Conservation (phyloP, 1,140 invertebrate genomes). For the Aphaenogaster ashmeadi region DNA sequence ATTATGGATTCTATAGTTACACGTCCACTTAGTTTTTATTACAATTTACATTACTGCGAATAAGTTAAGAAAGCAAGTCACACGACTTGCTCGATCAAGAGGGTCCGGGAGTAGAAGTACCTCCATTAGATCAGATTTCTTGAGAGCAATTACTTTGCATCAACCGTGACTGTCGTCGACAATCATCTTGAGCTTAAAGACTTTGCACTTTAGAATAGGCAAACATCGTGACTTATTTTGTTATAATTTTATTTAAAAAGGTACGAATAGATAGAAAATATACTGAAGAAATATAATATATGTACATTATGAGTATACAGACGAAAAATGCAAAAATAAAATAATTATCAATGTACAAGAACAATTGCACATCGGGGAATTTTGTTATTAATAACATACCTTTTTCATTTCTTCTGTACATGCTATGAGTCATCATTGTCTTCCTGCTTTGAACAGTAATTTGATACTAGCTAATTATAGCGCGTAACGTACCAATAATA, state of each 20-base stretch:
- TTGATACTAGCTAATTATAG: conserved; percentile 4
- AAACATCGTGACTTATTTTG: not conserved
- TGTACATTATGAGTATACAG: not conserved
- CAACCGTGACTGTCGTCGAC: not conserved
- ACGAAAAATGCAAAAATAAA: not conserved
- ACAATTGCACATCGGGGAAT: not conserved
- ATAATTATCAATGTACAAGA: not conserved
- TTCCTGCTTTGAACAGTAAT: not conserved
- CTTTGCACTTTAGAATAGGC: not conserved
- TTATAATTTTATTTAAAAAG: not conserved
- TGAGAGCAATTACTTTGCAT: conserved; percentile 22
- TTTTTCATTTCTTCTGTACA: not conserved
- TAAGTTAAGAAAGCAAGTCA: not conserved
- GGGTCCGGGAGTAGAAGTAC: not conserved
- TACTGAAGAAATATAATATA: not conserved
- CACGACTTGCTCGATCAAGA: not conserved
- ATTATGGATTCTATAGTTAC: not conserved
- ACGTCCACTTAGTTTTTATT: not conserved
- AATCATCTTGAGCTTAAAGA: not conserved
- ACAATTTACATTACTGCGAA: not conserved
- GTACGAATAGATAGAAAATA: not conserved
- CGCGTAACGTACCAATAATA: not conserved
- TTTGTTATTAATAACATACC: not conserved
- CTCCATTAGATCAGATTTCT: not conserved
- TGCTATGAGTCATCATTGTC: not conserved